Evolutionary conservation across 2,888 invertebrate genomes (phyloP).

Genomic region (Drosophila algonquin): DNA sequence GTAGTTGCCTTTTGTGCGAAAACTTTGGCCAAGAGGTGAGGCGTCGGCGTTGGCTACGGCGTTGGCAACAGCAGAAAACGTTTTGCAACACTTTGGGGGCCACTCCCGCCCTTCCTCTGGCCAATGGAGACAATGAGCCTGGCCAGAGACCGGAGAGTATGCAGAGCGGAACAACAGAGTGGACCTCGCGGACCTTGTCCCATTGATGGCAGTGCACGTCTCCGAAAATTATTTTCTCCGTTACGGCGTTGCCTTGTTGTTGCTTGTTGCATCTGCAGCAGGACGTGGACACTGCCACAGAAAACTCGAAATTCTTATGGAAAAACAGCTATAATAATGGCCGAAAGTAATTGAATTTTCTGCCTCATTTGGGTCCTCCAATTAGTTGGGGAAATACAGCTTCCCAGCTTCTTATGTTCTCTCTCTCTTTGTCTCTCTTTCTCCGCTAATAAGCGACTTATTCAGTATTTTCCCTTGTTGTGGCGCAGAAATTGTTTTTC

Average conservation of each 20-base stretch:
- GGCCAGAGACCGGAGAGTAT: background rate
- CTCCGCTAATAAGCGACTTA: background rate
- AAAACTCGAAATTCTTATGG: slow-evolving; percentile 33
- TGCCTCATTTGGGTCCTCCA: slow-evolving; percentile 69
- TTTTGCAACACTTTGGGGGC: slow-evolving; percentile 68
- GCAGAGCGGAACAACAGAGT: slow-evolving; percentile 40
- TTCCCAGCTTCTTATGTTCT: background rate
- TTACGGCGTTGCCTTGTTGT: slow-evolving; percentile 15
- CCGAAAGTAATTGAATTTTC: slow-evolving; percentile 78
- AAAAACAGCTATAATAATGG: slow-evolving; percentile 59
- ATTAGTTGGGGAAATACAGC: slow-evolving; percentile 54
- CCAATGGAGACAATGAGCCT: background rate
- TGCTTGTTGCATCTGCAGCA: no score
- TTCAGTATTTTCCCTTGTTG: slow-evolving; percentile 6
- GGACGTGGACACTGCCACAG: slow-evolving; percentile 15
- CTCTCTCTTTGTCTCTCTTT: no score
- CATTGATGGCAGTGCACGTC: slow-evolving; percentile 73
- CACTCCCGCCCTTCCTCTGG: slow-evolving; percentile 9
- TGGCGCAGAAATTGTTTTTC: slow-evolving; percentile 13
- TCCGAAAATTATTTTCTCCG: slow-evolving; percentile 30
- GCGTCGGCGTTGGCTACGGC: slow-evolving; percentile 27
- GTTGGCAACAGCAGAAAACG: slow-evolving; percentile 46
- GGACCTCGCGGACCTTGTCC: slow-evolving; percentile 28
- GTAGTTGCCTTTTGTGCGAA: slow-evolving; percentile 73
- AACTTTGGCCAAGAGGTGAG: slow-evolving; percentile 61